These are phyloP conservation scores for Rachycentron canadum DNA, from an alignment of 2,797 vertebrate species.

Conservation along the genomic window DNA sequence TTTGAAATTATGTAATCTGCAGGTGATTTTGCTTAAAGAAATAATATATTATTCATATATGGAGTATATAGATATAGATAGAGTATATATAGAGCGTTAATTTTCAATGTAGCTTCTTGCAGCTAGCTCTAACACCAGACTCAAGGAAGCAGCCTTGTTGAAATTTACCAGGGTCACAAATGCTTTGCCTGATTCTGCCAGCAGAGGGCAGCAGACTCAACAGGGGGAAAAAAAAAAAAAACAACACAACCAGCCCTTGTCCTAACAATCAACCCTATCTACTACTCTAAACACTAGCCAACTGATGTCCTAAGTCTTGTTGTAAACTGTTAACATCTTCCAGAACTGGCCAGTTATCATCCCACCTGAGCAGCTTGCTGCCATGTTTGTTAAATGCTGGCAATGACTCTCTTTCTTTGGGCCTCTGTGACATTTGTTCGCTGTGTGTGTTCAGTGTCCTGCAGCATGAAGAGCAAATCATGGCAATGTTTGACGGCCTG, in stretches of 20 bases:
- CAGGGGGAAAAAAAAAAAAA: too few relatives aligned
- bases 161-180: not conserved
- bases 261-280: not conserved
- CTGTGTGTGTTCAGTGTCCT: not conserved
- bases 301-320: not conserved
- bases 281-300: not conserved
- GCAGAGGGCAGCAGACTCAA: slow-evolving; percentile 82
- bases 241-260: not conserved
- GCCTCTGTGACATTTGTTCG: slow-evolving; percentile 17
- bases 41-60: too few relatives aligned
- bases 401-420: not conserved
- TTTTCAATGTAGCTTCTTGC: not conserved
- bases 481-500: not conserved
- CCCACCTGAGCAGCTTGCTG: not conserved
- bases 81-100: too few relatives aligned
- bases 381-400: slow-evolving; percentile 27
- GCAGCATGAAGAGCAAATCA: not conserved
- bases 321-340: slow-evolving; percentile 12
- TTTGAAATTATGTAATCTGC: too few relatives aligned
- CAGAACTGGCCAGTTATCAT: not conserved
- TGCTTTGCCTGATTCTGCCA: slow-evolving; percentile 53
- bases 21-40: too few relatives aligned
- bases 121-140: not conserved
- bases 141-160: not conserved
- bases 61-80: too few relatives aligned